These are phyloP conservation scores for Phyllotreta cruciferae DNA, from an alignment of 2,888 invertebrate species.

Conservation along the genomic window DNA sequence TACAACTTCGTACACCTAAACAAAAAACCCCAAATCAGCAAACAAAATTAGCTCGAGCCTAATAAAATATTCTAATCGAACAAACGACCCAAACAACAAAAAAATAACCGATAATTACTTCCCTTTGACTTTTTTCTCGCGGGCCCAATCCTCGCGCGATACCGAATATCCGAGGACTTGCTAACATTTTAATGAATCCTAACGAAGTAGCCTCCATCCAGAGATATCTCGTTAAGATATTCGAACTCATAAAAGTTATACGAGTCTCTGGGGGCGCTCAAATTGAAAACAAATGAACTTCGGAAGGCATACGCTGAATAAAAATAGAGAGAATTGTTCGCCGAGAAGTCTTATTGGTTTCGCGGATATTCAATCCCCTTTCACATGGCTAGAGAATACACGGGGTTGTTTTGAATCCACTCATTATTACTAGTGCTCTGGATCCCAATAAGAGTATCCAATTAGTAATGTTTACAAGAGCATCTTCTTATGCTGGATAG, in stretches of 20 bases:
- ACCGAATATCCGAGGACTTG: background rate
- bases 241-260: slow-evolving; percentile 24
- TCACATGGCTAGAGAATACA: background rate
- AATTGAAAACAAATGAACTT: slow-evolving; percentile 27
- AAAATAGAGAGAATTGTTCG: slow-evolving; percentile 22
- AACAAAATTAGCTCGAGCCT: too few species aligned
- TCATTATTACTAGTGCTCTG: too few species aligned
- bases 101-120: background rate
- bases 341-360: slow-evolving; percentile 22
- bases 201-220: slow-evolving; percentile 6
- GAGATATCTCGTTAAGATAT: slow-evolving; percentile 17
- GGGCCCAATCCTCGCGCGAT: background rate
- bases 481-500: too few species aligned
- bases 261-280: slow-evolving; percentile 8
- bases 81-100: background rate
- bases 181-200: slow-evolving; percentile 11
- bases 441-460: too few species aligned
- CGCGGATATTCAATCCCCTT: slow-evolving; percentile 15
- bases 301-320: slow-evolving; percentile 18
- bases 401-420: too few species aligned
- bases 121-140: slow-evolving; percentile 4
- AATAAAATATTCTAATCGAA: too few species aligned
- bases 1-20: too few species aligned
- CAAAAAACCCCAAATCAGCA: too few species aligned
- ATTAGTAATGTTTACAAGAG: too few species aligned